Evolutionary conservation across 2,113 vertebrate species (phyloP).

Genomic region (Orycteropus afer): DNA sequence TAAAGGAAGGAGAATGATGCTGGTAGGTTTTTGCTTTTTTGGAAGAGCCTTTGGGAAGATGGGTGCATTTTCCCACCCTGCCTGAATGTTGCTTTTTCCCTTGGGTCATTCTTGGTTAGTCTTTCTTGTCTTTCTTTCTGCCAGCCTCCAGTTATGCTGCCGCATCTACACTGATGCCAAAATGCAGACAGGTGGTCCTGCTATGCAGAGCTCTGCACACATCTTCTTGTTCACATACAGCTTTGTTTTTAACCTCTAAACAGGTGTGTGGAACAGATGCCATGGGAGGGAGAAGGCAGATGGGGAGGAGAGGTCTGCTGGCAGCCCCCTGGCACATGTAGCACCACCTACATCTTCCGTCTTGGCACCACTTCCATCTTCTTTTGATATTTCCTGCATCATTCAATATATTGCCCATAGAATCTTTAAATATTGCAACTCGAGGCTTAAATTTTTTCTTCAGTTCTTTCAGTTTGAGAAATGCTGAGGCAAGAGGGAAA

Average conservation of each 20-base stretch:
- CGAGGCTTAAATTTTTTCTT: no score
- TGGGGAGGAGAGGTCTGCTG: not conserved
- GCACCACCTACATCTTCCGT: no score
- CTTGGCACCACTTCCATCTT: no score
- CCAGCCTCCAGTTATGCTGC: not conserved
- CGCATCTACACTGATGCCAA: not conserved
- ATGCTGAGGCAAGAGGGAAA: no score
- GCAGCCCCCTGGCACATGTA: not conserved
- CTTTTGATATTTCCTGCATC: no score
- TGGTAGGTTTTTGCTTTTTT: not conserved
- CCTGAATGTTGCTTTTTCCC: not conserved
- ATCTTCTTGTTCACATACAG: not conserved
- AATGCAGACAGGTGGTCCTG: not conserved
- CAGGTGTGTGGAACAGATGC: not conserved
- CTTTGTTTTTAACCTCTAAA: not conserved
- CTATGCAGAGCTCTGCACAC: no score
- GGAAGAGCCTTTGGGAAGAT: not conserved
- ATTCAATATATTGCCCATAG: no score
- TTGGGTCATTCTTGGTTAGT: not conserved
- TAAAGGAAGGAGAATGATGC: not conserved
- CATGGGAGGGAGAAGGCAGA: no score
- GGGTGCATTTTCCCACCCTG: accelerated
- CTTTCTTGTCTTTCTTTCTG: no score
- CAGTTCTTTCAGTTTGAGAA: no score
- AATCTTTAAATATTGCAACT: no score